Evolutionary conservation across 2,888 invertebrate species (phyloP), one percentile per base, ranked within the genome.

Genomic region (Octonoba sinensis): DNA sequence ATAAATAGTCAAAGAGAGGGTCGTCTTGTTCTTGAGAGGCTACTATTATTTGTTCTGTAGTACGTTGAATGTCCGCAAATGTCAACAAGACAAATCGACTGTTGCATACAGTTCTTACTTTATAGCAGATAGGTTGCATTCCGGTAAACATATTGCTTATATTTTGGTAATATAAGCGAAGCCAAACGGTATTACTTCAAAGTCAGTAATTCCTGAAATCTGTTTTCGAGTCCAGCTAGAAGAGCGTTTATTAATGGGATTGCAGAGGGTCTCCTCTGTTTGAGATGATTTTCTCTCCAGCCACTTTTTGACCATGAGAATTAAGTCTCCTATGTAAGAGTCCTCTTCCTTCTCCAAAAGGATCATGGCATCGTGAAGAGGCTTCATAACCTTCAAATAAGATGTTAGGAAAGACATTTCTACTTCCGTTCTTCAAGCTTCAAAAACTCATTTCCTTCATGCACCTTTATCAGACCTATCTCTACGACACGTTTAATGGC

Each of bases 91-190:
- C 15, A 13, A 13, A 13, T 47, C 15, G 15, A 47, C 47, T 47
- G 47, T 15, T 47, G 47, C 47, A 47, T 47, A 47, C 47, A 47
- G 47, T 47, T 47, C 47, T 47, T 47, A 15, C 47, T 12, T 47
- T 47, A 47, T 47, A 47, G 47, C 47, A 47, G 47, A 47, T 47
- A 47, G 47, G 47, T 47, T 47, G 47, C 47, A 47, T 47, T 47
- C 47, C 47, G 47, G 47, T 12, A 47, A 47, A 47, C 47, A 47
- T 47, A 47, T 12, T 47, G 47, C 47, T 47, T 47, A 47, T 47
- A 47, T 47, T 47, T 47, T 47, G 47, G 47, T 15, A 47, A 47
- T 47, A 47, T 12, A 47, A 47, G 47, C 15, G 47, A 47, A 47
- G 47, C 47, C 47, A 47, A 47, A 15, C 47, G 47, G 47, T 15